Base-by-base conservation (phyloP, 2,113 vertebrate genomes). In the Xiphophorus hellerii region DNA sequence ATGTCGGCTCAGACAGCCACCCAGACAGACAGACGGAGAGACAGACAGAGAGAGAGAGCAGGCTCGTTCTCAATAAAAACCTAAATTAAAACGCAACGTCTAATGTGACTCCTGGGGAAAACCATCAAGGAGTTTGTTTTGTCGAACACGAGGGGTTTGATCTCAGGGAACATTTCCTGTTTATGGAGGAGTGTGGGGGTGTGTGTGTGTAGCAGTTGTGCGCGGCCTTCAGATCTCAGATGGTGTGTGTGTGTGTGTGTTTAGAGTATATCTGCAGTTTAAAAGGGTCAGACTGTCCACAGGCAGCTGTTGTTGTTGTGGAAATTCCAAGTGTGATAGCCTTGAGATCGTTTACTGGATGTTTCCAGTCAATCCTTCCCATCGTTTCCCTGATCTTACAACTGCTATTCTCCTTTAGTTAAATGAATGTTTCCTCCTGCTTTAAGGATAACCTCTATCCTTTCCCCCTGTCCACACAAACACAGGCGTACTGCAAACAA, bases 71-170 rank as follows among this genome's bases (percentile, higher is more conserved):
- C 78, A 69, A 77, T 83, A 76, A 85, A 85, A 86, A 74, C 17
- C 51, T 66, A 0, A 61, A 74, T 84, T 75, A 86, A 82, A 82
- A 42, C 30, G n/a, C 51, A 51, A 66, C 68, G 63, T 80, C 54
- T 25, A 10, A 39, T 61, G 31, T 17, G 33, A 63, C 66, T 44
- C 62, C 25, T 17, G n/a, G 67, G 68, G 73, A 75, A 78, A 79
- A 37, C 11, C 8, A 73, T 85, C 48, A 84, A 83, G 84, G 75
- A 37, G 12, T 74, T 10, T 66, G 62, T 8, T 28, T 70, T 61
- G 28, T 6, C 15, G 30, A n/a, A 58, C 48, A 31, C 62, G 65
- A 51, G 65, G 51, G 22, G 33, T 54, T 73, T 69, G 77, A 3
- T 75, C 37, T 81, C 48, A 54, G 62, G 39, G 12, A 39, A 37